Evolutionary conservation across 1,140 invertebrate genomes (phyloP), one percentile per base, ranked within the genome.

Genomic region (Brachionus koreanus): DNA sequence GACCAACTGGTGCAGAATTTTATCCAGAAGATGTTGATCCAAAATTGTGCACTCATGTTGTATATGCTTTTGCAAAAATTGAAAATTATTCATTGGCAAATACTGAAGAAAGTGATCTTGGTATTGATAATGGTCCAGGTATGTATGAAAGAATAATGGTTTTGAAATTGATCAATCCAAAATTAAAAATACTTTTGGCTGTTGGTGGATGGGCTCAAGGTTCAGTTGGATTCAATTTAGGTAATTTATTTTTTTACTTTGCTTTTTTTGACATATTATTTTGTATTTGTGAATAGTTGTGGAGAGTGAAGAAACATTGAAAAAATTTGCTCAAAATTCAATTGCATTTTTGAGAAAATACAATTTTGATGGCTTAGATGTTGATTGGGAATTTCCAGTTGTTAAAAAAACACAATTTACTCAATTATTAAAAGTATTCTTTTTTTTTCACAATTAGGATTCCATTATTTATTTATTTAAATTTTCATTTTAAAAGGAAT

Each of bases 41-140:
- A 0, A 85, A 84, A 23, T 91, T 97, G 0, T 98, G 96, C 87
- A 97, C 94, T 0, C 95, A 97, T 88, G 89, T 98, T n/a, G 93
- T 98, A 25, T 97, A 95, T 86, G 94, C 95, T 3, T 97, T 97
- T 86, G 95, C 94, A 0, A 94, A 93, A 6, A 84, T 89, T 10
- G 42, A 84, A 82, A 57, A 76, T 86, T 33, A 85, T 87, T 86
- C 93, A 95, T 85, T 92, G 94, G 87, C 92, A 93, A 46, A 91
- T 93, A 84, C 90, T 96, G 6, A 92, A 94, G 46, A 88, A 97
- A 25, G 92, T 95, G 82, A 93, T 95, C 83, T 93, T 93, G 85
- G 57, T 33, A 46, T 42, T 61, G 67, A 69, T 19, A 65, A 72
- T 82, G 81, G 81, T 33, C 29, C 43, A 1, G 81, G 81, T 37